Evolutionary conservation across 1,140 invertebrate species (phyloP), one percentile per base, ranked within the genome.

Genomic region (Plectrocnemia conspersa): DNA sequence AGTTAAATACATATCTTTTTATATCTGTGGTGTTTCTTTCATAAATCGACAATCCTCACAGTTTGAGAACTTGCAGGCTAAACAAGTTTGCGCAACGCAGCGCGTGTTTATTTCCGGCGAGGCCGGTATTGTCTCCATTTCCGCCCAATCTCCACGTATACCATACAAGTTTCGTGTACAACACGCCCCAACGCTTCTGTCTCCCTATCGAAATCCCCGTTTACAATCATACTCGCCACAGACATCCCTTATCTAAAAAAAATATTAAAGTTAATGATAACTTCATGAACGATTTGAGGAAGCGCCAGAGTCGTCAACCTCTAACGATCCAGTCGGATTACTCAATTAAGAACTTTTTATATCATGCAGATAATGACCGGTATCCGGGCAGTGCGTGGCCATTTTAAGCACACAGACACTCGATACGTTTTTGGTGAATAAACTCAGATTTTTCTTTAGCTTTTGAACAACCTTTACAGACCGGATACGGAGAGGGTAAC

Each of bases 51-150:
- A 29, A 6, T 7, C 27, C 16, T 33, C 35, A 38, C 35, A 38
- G 35, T 38, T 38, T 38, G 7, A 16, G 5, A 6, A 5, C 44
- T 22, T 3, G n/a, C 15, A 15, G 6, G 10, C 6, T 25, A 24
- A 29, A 25, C 22, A 47, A 25, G 27, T 29, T 38, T 11, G 35
- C 52, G 41, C 16, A n/a, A n/a, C n/a, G n/a, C n/a, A n/a, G n/a
- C 32, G 41, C 24, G 10, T 19, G 40, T 45, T 45, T 54, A 54
- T 54, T 54, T 54, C 52, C 52, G 52, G 40, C 41, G 52, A 22
- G 41, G 32, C 41, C 52, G 52, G 52, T 54, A 54, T 54, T 54
- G 52, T 54, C 52, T 45, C 41, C 29, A 44, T 45, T 54, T 54
- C 52, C 52, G 36, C n/a, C 32, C 40, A 33, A 53, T 44, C 38